Base-by-base conservation (phyloP, 2,113 vertebrate species). In the Bubo bubo region DNA sequence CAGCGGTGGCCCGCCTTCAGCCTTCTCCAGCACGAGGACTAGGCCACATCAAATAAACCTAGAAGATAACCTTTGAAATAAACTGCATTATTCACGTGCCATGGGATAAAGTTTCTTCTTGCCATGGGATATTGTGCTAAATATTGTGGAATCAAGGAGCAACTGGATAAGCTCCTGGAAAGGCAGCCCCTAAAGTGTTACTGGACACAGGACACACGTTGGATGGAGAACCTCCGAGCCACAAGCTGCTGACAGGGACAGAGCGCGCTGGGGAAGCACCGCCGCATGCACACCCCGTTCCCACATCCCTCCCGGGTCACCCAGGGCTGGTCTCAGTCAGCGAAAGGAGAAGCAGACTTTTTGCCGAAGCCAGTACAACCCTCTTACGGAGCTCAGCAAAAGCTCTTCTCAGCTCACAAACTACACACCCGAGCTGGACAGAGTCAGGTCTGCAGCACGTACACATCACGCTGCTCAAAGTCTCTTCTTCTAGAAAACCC, bases 211-310 rank as follows among this genome's bases (percentile, higher is more conserved):
- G 67, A 58, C 35, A 30, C 10, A 2, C 35, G 56, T 8, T 30
- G 58, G 30, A 27, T 58, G 50, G 52, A 58, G 30, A 37, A 59
- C 34, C 43, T 66, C 52, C 4, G 6, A 7, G 16, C 30, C 60
- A 37, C 5, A 10, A 43, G 60, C 77, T 43, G 43, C 3, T 27
- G 43, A 35, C 18, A 6, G 1, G 13, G 26, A 58, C 34, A 50
- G 24, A 49, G 30, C 1, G 2, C 13, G 32, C 30, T 18, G 68
- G 32, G 79, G 45, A 68, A 75, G 49, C 66, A 53, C 11, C 17
- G 3, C 34, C 1, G 1, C 2, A 0, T 26, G 7, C 4, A 27
- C 12, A 21, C 27, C 15, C 56, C 13, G 5, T 17, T 63, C 59
- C 50, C 26, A 62, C 4, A 32, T 4, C 49, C 32, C 7, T 18